Percentiles rank a stretch among this genome's conserved stretches.
phyloP scores from a whole-genome alignment of 1,140 invertebrate species.

The Glossosoma conforme region DNA sequence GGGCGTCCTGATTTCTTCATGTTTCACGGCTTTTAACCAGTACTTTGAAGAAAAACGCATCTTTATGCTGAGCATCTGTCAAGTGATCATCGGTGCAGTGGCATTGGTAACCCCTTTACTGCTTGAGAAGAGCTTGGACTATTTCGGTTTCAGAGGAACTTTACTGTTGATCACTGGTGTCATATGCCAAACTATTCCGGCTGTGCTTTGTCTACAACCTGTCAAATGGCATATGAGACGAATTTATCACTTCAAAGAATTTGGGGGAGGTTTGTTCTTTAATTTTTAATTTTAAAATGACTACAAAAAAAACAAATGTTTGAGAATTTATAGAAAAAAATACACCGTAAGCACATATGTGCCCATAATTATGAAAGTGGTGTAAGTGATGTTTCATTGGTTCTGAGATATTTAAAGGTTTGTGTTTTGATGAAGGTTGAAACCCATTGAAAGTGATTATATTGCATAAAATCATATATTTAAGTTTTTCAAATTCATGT shows the following conservation, averaged over 20 bases:
- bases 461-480: too few relatives aligned
- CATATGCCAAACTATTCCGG: background rate
- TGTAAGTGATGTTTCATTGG: too few relatives aligned
- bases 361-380: too few relatives aligned
- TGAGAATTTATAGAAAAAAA: too few relatives aligned
- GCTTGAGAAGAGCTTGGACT: background rate
- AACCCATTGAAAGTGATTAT: too few relatives aligned
- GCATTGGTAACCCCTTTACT: slow-evolving; percentile 9
- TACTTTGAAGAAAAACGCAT: slow-evolving; percentile 6
- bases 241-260: background rate
- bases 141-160: slow-evolving; percentile 12
- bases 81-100: background rate
- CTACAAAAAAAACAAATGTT: too few relatives aligned
- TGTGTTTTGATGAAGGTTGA: too few relatives aligned
- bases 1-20: background rate
- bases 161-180: slow-evolving; percentile 5
- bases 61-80: slow-evolving; percentile 8
- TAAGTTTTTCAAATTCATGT: too few relatives aligned
- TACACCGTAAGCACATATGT: too few relatives aligned
- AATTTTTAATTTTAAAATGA: background rate
- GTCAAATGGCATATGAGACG: slow-evolving; percentile 10
- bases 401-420: too few relatives aligned
- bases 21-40: slow-evolving; percentile 8
- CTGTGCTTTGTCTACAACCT: slow-evolving; percentile 1
- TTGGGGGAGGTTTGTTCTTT: too few relatives aligned